Evolutionary conservation across 2,113 vertebrate genomes (phyloP), one percentile per base, ranked within the genome.

Genomic region (Grammomys dolichurus): DNA sequence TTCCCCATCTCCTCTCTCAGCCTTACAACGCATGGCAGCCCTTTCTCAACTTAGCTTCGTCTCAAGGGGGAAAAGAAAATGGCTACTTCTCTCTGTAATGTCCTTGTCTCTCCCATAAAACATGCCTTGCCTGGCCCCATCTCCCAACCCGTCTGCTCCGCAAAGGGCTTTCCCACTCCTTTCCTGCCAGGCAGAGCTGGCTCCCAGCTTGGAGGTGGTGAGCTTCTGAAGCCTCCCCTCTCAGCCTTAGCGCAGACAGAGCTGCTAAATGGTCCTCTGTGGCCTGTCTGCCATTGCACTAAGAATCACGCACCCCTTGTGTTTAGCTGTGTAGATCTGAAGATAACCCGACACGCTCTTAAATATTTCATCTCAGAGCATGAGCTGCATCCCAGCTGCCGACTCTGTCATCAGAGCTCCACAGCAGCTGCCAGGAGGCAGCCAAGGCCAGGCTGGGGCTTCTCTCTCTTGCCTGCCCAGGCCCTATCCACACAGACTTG

Each of bases 311-410:
- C 43, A 87, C 96, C 97, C 97, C 43, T 75, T n/a, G 56, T 78
- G 91, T 96, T 98, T 97, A 96, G 95, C 92, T 1, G 5, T 98
- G 98, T 97, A 98, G 98, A 98, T 98, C 88, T 97, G 97, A 98
- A 98, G 98, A 97, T 96, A 97, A 96, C 93, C 96, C 96, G 98
- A 98, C 97, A 97, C 31, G 51, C 67, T 33, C 84, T 96, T 98
- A 92, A 98, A 98, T 98, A 98, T 98, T 98, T 98, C 92, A 98
- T 98, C 67, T 72, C 33, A 78, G 90, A 96, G 97, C 94, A 92
- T 51, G 97, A 95, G 96, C 96, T 77, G 90, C 46, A 63, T 4
- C 63, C 97, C 95, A 92, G 88, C 86, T 94, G 58, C 16, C 20
- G 76, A 93, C 95, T 95, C 97, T 92, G 90, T 92, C 94, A 93